Conservation (phyloP, 2,888 invertebrate species). For the Drosophila atripex region DNA sequence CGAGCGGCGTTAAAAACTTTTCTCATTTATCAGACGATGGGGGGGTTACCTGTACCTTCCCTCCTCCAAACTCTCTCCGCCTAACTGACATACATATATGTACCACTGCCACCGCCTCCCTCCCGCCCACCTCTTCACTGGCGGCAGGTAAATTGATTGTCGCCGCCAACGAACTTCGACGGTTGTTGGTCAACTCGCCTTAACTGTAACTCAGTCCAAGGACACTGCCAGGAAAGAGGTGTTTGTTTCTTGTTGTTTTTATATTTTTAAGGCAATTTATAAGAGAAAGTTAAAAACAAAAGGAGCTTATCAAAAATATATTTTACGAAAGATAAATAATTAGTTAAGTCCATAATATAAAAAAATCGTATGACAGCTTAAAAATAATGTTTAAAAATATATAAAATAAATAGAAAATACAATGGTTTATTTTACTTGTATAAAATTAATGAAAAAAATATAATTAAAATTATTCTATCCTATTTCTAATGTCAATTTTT, state of each 20-base stretch:
- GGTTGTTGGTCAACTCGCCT: constrained; percentile 69
- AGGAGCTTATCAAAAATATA: too few species aligned
- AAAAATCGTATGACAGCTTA: too few species aligned
- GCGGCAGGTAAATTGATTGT: constrained; percentile 73
- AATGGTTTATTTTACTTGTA: too few species aligned
- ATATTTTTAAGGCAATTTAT: too few species aligned
- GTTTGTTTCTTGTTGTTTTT: not conserved
- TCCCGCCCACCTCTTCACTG: constrained; percentile 14
- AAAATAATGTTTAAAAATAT: too few species aligned
- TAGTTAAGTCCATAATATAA: too few species aligned
- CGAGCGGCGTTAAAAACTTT: constrained; percentile 71
- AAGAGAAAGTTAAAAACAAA: too few species aligned
- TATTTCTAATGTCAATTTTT: too few species aligned
- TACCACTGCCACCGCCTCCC: not conserved
- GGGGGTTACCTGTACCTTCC: not conserved
- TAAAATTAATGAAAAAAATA: too few species aligned
- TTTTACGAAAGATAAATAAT: too few species aligned
- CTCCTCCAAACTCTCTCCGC: not conserved
- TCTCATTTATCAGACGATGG: constrained; percentile 71
- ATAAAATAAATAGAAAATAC: too few species aligned
- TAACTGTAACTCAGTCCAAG: constrained; percentile 32
- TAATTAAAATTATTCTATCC: too few species aligned
- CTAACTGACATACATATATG: not conserved
- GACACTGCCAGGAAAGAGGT: constrained; percentile 7
- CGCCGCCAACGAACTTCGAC: constrained; percentile 67